Evolutionary conservation across 2,888 invertebrate species (phyloP).

Genomic region (Tenodera sinensis): DNA sequence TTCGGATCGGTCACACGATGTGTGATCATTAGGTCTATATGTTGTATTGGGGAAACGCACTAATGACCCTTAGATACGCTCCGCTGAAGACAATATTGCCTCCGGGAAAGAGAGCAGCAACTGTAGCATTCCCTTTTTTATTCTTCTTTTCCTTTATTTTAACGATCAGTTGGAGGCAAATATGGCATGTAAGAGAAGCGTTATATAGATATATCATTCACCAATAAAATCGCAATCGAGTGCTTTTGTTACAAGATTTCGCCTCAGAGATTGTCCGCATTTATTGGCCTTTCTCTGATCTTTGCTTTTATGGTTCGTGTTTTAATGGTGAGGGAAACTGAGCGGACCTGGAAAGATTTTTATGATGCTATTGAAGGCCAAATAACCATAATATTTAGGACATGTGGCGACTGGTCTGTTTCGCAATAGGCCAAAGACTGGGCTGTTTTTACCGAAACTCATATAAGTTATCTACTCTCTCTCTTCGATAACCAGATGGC

Average conservation of each 20-base stretch:
- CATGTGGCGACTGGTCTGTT: background rate
- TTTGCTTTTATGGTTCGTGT: background rate
- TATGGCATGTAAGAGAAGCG: background rate
- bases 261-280: background rate
- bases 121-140: background rate
- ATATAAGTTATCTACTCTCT: too few species aligned
- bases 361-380: conserved; percentile 1
- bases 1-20: conserved; percentile 4
- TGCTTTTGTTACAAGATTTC: background rate
- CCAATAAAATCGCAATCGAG: conserved; percentile 13
- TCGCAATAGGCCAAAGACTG: background rate
- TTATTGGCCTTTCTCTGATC: conserved; percentile 1
- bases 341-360: background rate
- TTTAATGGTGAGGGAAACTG: background rate
- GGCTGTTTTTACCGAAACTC: background rate
- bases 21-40: conserved; percentile 19
- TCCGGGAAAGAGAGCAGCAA: background rate
- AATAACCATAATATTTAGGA: background rate
- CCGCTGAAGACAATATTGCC: conserved; percentile 22
- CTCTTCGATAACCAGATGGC: too few species aligned
- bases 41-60: conserved; percentile 18
- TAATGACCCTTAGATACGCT: conserved; percentile 24
- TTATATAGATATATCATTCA: conserved; percentile 4
- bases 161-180: background rate
- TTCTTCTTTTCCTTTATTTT: background rate